Conservation (phyloP, 2,797 vertebrate species). For the Premnoplex brunnescens region DNA sequence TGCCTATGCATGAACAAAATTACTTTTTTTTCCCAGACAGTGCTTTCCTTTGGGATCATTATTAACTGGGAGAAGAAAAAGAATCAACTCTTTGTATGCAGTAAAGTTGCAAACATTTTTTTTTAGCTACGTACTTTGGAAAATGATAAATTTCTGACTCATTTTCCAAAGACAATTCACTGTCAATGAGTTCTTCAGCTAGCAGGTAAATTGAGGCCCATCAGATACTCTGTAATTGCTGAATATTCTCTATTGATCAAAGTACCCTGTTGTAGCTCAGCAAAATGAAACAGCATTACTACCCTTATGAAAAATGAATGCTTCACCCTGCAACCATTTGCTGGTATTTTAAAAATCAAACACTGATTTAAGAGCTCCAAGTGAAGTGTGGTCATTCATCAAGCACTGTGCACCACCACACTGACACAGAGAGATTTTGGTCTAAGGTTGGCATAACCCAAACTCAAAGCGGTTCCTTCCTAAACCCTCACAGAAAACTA, state of each 20-base stretch:
- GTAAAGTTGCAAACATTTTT: not conserved
- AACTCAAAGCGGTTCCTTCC: fast-evolving
- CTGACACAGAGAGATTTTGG: fast-evolving
- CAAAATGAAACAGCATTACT: not conserved
- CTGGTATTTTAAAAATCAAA: not conserved
- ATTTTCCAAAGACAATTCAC: not conserved
- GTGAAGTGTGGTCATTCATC: not conserved
- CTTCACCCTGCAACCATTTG: not conserved
- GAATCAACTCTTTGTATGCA: not conserved
- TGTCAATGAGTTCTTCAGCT: not conserved
- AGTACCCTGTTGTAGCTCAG: not conserved
- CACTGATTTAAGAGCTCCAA: not conserved
- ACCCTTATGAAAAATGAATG: not conserved
- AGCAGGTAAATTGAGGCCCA: not conserved
- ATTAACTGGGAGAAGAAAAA: not conserved
- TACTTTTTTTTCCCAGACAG: not conserved
- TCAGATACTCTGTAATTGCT: not conserved
- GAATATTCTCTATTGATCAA: not conserved
- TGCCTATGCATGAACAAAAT: not conserved
- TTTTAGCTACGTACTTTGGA: not conserved
- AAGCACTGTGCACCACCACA: not conserved
- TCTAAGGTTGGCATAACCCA: not conserved
- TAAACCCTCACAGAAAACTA: not conserved
- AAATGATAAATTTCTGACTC: not conserved
- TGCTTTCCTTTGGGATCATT: not conserved